Evolutionary conservation across 2,797 vertebrate genomes (phyloP), one percentile per base, ranked within the genome.

Genomic region (Amphiprion clarkii): DNA sequence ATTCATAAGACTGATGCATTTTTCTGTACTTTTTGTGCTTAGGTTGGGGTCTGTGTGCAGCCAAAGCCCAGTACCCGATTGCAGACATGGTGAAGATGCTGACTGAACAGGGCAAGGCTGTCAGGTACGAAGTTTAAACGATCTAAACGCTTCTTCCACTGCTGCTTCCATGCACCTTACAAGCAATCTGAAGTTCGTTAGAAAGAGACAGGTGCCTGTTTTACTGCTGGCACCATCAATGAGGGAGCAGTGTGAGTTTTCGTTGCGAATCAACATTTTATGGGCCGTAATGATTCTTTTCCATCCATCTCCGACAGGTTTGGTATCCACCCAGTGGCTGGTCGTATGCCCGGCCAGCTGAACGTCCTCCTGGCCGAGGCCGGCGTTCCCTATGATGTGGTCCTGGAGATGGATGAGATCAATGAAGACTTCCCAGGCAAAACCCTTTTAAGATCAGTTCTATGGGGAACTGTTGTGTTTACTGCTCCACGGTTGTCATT

Each of bases 321-420:
- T 91, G 95, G 95, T 31, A 96, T 96, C 82, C 95, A 95, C 82
- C 95, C 95, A 4, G 95, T 95, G n/a, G 95, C 95, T 1, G 95
- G 95, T 14, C 95, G 95, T 7, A 95, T 96, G 95, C 96, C 95
- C 0, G 95, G 95, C 23, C 95, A 96, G 86, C 88, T 96, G 57
- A 96, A 96, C 1, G 95, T 96, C 58, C 95, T 96, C 5, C 17
- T 96, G 89, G 95, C 95, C 17, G 95, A 96, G 80, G 95, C 95
- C 1, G 95, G 95, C 7, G 95, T 97, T 74, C 95, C 95, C 10
- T 96, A 96, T 7, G 95, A 96, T 6, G 76, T 96, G 52, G 95
- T 96, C 46, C 82, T 96, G 82, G 95, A 96, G 90, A 96, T 96
- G 96, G 96, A 96, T n/a, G 95, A 96, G 88, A 96, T 96, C 76